Evolutionary conservation across 2,888 invertebrate species (phyloP).

Genomic region (Allophyes oxyacanthae): DNA sequence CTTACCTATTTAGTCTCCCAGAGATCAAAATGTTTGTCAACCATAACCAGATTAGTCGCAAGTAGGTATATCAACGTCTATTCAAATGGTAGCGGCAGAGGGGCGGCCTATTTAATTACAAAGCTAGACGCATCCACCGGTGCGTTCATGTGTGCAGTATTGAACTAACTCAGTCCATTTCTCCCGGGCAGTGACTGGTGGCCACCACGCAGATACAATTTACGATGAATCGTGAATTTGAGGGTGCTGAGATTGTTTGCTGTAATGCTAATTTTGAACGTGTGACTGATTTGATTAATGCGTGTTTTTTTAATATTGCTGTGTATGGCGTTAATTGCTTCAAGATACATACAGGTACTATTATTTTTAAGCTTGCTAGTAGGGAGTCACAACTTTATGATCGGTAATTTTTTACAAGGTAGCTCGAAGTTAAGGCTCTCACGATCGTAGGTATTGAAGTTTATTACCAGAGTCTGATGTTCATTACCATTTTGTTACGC

Average conservation of each 20-base stretch:
- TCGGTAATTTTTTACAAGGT: too few species aligned
- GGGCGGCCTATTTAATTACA: constrained; percentile 70
- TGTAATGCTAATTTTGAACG: background rate
- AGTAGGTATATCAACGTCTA: constrained; percentile 27
- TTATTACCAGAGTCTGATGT: too few species aligned
- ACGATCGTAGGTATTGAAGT: too few species aligned
- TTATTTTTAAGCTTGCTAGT: too few species aligned
- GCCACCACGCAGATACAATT: constrained; percentile 29
- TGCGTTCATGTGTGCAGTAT: constrained; percentile 70
- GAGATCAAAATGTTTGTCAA: background rate
- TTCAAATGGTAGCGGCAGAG: constrained; percentile 34
- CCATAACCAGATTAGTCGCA: constrained; percentile 43
- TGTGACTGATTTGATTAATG: too few species aligned
- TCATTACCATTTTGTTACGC: too few species aligned
- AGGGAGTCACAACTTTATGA: too few species aligned
- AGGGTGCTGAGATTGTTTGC: background rate
- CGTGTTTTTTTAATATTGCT: too few species aligned
- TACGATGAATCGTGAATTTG: constrained; percentile 31
- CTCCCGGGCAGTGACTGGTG: constrained; percentile 34
- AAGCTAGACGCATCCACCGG: constrained; percentile 59
- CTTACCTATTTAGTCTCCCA: too few species aligned
- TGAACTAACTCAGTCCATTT: constrained; percentile 62
- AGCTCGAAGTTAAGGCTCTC: too few species aligned
- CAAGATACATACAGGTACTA: too few species aligned
- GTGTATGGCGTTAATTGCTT: too few species aligned